Conservation (phyloP, 53 echinoderm and acorn worm genomes). For the Antedon mediterranea region DNA sequence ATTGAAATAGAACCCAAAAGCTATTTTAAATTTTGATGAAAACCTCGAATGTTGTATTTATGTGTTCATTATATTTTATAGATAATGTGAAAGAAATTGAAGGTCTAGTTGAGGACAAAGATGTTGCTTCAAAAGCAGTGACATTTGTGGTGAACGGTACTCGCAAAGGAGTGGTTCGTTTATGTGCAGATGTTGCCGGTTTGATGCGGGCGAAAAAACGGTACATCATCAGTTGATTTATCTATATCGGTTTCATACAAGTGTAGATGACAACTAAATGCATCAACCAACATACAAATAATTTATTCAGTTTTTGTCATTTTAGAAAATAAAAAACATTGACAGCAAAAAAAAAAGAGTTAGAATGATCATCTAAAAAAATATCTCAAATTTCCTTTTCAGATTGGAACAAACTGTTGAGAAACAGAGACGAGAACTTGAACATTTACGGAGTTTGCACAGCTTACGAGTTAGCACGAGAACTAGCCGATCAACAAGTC, state of each 20-base stretch:
- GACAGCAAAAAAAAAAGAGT: no score
- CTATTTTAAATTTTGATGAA: no score
- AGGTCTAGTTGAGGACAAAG: slow-evolving; percentile 68
- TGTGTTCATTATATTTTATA: no score
- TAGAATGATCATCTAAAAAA: no score
- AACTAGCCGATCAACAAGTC: slow-evolving; percentile 68
- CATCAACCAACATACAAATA: no score
- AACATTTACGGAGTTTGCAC: slow-evolving; percentile 10
- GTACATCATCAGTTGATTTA: no score
- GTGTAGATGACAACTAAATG: no score
- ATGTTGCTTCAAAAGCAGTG: slow-evolving; percentile 85
- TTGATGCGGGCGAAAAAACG: slow-evolving; percentile 68
- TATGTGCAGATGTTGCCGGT: slow-evolving; percentile 80
- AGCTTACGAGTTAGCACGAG: slow-evolving; percentile 21
- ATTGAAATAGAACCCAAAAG: no score
- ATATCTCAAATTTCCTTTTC: neutral
- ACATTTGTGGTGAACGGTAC: slow-evolving; percentile 86
- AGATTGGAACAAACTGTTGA: slow-evolving; percentile 22
- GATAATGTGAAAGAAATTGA: slow-evolving; percentile 8
- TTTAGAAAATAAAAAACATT: no score
- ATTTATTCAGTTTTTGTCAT: no score
- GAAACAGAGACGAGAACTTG: slow-evolving; percentile 17
- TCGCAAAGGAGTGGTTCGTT: slow-evolving; percentile 71
- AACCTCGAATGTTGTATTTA: no score
- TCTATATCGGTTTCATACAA: no score